phyloP scores from a whole-genome alignment of 2,888 invertebrate species.

The Synanthedon myopaeformis region DNA sequence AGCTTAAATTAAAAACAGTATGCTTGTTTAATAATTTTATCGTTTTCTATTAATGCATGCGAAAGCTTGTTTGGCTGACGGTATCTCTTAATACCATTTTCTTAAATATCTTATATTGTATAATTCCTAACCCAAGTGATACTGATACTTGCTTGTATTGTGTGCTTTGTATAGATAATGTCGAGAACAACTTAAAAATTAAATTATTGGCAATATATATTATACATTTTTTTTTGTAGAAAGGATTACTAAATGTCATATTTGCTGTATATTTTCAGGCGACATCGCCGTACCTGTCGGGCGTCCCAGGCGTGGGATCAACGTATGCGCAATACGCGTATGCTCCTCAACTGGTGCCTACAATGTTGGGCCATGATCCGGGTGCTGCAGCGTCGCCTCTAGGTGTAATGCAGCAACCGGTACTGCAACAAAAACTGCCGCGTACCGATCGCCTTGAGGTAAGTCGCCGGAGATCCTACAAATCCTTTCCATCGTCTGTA shows the following conservation, averaged over 20 bases:
- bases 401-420: conserved; percentile 87
- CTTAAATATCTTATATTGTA: not conserved
- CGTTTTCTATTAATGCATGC: conserved; percentile 42
- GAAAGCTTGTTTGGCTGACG: conserved; percentile 44
- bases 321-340: conserved; percentile 89
- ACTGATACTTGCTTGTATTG: no score
- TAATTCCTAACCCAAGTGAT: no score
- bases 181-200: not conserved
- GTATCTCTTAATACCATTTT: not conserved
- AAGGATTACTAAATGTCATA: conserved; percentile 9
- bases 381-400: conserved; percentile 83
- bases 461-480: conserved; percentile 14
- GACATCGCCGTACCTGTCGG: conserved; percentile 92
- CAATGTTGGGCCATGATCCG: conserved; percentile 90
- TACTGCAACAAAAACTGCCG: conserved; percentile 94
- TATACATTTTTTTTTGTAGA: no score
- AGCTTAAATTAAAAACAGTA: conserved; percentile 48
- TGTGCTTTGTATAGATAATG: no score
- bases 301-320: conserved; percentile 89
- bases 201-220: not conserved
- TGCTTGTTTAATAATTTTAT: conserved; percentile 49
- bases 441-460: conserved; percentile 97
- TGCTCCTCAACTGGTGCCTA: conserved; percentile 89
- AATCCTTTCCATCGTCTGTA: conserved; percentile 8
- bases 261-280: conserved; percentile 69